Conservation (phyloP, 2,888 invertebrate species). For the Mayetiola destructor region DNA sequence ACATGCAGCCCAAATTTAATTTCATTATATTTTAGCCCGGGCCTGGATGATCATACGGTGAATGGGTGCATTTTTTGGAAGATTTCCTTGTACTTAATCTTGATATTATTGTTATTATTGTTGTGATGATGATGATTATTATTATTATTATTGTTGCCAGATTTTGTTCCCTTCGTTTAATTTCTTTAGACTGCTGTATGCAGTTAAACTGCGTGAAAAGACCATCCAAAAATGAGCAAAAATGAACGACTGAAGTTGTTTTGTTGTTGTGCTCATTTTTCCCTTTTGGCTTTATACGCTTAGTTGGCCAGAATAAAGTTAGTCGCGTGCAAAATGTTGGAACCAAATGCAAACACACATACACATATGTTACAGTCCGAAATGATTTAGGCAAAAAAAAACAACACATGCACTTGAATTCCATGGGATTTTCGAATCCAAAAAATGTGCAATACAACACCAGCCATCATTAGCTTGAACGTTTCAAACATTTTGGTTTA, state of each 20-base stretch:
- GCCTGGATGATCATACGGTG: no score
- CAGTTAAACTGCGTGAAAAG: constrained; percentile 8
- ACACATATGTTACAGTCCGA: constrained; percentile 1
- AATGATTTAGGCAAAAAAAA: no score
- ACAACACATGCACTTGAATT: no score
- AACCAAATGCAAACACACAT: no score
- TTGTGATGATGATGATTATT: no score
- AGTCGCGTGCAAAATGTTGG: constrained; percentile 10
- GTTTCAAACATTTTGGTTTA: not conserved
- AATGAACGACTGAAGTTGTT: no score
- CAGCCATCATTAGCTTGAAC: not conserved
- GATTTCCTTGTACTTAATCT: constrained; percentile 4
- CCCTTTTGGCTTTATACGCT: not conserved
- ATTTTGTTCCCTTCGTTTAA: not conserved
- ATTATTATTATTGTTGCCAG: constrained; percentile 11
- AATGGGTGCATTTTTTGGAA: not conserved
- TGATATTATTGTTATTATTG: not conserved
- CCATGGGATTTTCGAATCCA: no score
- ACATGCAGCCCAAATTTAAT: constrained; percentile 8
- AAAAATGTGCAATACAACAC: constrained; percentile 6
- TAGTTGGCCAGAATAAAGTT: constrained; percentile 5
- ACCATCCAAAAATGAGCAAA: not conserved
- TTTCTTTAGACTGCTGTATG: not conserved
- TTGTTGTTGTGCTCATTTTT: not conserved
- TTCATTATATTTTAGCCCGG: constrained; percentile 7